Evolutionary conservation across 2,797 vertebrate genomes (phyloP).

Genomic region (Syncerus caffer): DNA sequence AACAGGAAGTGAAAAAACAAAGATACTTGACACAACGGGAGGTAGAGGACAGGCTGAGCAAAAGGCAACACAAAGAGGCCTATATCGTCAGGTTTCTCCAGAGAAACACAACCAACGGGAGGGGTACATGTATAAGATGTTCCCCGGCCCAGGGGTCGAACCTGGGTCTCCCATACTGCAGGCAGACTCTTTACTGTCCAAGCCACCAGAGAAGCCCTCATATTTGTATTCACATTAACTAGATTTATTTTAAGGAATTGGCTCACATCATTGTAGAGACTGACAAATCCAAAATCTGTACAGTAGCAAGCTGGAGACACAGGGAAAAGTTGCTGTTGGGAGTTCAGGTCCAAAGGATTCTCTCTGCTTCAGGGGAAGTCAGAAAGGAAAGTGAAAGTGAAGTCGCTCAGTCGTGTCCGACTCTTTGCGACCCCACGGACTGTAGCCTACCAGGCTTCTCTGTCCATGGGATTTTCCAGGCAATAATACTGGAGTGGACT

Average conservation of each 20-base stretch:
- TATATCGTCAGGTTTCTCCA: background rate
- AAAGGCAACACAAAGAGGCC: background rate
- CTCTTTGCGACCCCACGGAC: no score
- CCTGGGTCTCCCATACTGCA: background rate
- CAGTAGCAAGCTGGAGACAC: background rate
- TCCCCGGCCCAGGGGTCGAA: background rate
- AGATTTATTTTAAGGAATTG: background rate
- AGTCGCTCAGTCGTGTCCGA: no score
- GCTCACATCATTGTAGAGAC: background rate
- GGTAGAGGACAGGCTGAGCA: background rate
- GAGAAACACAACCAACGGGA: background rate
- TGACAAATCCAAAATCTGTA: background rate
- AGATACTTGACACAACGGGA: background rate
- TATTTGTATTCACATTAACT: background rate
- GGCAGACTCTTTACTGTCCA: background rate
- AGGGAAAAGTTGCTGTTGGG: background rate
- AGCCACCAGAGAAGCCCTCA: background rate
- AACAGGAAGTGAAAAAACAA: slow-evolving; percentile 5
- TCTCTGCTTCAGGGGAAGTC: background rate
- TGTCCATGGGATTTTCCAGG: no score
- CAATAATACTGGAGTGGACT: no score
- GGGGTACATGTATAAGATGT: background rate
- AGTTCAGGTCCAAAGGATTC: background rate
- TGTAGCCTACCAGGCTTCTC: no score
- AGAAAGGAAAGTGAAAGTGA: background rate